Evolutionary conservation across 2,797 vertebrate species (phyloP), one percentile per base, ranked within the genome.

Genomic region (Bovichtus diacanthus): DNA sequence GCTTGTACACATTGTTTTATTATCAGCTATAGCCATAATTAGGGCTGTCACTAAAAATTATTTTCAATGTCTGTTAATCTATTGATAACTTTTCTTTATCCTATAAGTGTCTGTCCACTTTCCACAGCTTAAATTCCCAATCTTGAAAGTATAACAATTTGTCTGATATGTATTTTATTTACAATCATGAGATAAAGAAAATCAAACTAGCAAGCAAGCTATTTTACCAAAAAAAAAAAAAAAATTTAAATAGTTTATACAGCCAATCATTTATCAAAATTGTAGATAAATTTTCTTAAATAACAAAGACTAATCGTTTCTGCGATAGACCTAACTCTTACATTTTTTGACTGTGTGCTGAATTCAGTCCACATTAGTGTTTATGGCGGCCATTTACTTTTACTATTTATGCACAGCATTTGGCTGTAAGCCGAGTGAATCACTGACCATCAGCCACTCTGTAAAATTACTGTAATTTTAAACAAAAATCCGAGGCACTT

Each of bases 401-500:
- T 19, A 16, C 12, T 36, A 7, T 56, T 49, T 27, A 31, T n/a
- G 9, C n/a, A 5, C 21, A 23, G 18, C 6, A 6, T 78, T 46
- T 67, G 51, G 31, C 58, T n/a, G 38, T 39, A 46, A 4, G 21
- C 47, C 29, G 16, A 41, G 5, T 59, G 46, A 65, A 25, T 80
- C 65, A 25, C 68, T 47, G 29, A 78, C 63, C 63, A 47, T 75
- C 64, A 55, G 31, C 27, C 21, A 10, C 23, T 67, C 39, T 3
- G 18, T 34, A 6, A 81, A 58, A 61, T 50, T 2, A 29, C 53
- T 50, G 13, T 12, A 18, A 31, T 47, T 79, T 23, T 59, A 63
- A 81, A 69, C 58, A 77, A 43, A 73, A 43, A 16, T 43, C 15
- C 4, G 18, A 59, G 41, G 18, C 41, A 53, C 50, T 81, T 64